A percentile compares a stretch with the other conserved stretches of the same genome.
phyloP scores from a whole-genome alignment of 2,888 invertebrate genomes.

The Scaptomyza reducta region DNA sequence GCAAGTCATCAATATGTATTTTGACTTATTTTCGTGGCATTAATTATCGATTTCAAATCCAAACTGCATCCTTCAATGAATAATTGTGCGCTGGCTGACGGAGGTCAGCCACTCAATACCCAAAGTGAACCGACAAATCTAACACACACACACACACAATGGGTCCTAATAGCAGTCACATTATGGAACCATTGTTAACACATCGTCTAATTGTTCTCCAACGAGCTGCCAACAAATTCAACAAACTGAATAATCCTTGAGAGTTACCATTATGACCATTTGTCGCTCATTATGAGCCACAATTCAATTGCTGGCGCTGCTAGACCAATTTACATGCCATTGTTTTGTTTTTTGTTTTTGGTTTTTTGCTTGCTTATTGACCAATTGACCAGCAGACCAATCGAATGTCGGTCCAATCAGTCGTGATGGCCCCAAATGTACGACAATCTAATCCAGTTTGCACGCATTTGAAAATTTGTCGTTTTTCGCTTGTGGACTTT shows the following conservation, averaged over 20 bases:
- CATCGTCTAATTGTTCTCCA: constrained; percentile 63
- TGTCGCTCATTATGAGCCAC: constrained; percentile 49
- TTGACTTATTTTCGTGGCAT: constrained; percentile 27
- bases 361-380: constrained; percentile 21
- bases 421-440: constrained; percentile 72
- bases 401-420: constrained; percentile 40
- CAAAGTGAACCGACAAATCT: constrained; percentile 6
- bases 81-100: constrained; percentile 20
- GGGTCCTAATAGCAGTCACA: constrained; percentile 30
- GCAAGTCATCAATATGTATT: constrained; percentile 35
- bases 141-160: constrained; percentile 23
- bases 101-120: constrained; percentile 30
- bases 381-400: constrained; percentile 47
- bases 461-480: constrained; percentile 41
- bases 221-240: constrained; percentile 36
- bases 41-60: constrained; percentile 47
- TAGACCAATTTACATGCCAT: constrained; percentile 63
- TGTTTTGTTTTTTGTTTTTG: constrained; percentile 43
- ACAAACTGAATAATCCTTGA: constrained; percentile 64
- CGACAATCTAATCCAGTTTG: constrained; percentile 33
- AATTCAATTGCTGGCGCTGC: constrained; percentile 24
- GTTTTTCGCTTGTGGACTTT: constrained; percentile 45
- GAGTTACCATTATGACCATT: constrained; percentile 51
- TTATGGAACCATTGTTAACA: constrained; percentile 44
- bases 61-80: constrained; percentile 35